A percentile compares a stretch with the other conserved stretches of the same genome.
Evolutionary conservation across 2,888 invertebrate species (phyloP).

Genomic region (Drosophila percnosoma): DNA sequence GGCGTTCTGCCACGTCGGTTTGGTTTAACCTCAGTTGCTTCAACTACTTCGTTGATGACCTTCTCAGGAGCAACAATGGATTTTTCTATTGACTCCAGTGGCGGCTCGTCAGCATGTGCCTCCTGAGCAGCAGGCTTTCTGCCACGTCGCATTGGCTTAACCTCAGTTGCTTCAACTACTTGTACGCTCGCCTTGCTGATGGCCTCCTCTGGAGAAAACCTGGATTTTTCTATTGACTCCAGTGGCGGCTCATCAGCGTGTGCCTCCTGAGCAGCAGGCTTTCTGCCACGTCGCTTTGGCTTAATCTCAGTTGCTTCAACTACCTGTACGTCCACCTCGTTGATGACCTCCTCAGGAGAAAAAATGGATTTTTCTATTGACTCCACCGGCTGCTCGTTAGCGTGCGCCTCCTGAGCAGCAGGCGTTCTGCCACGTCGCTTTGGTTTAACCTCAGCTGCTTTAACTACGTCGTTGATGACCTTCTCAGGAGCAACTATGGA

Average conservation of each 20-base stretch:
- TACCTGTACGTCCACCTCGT: too few relatives aligned
- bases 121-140: too few relatives aligned
- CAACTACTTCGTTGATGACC: neutral
- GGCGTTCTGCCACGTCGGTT: neutral
- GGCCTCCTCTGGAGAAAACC: too few relatives aligned
- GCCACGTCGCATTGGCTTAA: too few relatives aligned
- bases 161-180: too few relatives aligned
- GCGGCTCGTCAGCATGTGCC: too few relatives aligned
- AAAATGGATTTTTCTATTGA: neutral
- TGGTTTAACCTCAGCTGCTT: neutral
- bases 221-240: neutral
- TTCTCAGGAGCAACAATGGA: too few relatives aligned
- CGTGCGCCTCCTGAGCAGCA: neutral
- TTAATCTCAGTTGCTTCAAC: neutral
- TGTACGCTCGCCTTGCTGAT: too few relatives aligned
- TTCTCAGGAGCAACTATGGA: neutral
- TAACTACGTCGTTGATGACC: neutral
- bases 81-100: too few relatives aligned
- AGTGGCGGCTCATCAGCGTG: accelerated
- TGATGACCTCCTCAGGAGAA: neutral
- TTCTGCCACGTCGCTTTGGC: neutral
- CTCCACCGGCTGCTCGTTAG: neutral
- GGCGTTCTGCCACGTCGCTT: neutral
- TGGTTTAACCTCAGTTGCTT: neutral
- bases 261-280: neutral